Evolutionary conservation across 2,888 invertebrate species (phyloP).

Genomic region (Melipona beecheii): DNA sequence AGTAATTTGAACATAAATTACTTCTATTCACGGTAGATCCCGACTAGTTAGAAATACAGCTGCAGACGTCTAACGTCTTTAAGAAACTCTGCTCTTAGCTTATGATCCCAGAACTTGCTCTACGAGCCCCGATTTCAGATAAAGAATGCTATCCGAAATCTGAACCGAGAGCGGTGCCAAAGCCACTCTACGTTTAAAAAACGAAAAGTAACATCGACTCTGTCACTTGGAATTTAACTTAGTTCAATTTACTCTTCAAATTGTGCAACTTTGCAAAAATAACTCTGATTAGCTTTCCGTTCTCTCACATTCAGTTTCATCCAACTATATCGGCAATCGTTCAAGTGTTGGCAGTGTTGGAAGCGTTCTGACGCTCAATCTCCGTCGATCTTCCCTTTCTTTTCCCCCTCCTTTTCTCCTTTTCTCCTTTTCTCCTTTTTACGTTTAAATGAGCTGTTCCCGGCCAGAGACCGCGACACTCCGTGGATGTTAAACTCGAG

Average conservation of each 20-base stretch:
- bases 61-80: too few species aligned
- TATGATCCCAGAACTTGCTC: too few species aligned
- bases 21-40: too few species aligned
- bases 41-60: too few species aligned
- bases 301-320: background rate
- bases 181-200: background rate
- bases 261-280: background rate
- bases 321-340: constrained; percentile 13
- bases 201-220: background rate
- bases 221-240: background rate
- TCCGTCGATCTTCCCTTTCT: constrained; percentile 1
- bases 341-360: constrained; percentile 2
- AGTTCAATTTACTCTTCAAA: background rate
- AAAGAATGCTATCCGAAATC: too few species aligned
- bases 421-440: constrained; percentile 34
- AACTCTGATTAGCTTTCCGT: background rate
- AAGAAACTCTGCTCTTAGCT: too few species aligned
- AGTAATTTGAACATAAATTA: too few species aligned
- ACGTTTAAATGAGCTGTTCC: constrained; percentile 65
- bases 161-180: background rate
- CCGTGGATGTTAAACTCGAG: constrained; percentile 73
- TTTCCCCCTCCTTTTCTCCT: background rate
- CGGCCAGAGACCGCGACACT: constrained; percentile 50
- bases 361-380: constrained; percentile 26
- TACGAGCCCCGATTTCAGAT: too few species aligned